These are phyloP conservation scores for Trichechus manatus DNA, from an alignment of 2,113 vertebrate species.

Conservation along the genomic window DNA sequence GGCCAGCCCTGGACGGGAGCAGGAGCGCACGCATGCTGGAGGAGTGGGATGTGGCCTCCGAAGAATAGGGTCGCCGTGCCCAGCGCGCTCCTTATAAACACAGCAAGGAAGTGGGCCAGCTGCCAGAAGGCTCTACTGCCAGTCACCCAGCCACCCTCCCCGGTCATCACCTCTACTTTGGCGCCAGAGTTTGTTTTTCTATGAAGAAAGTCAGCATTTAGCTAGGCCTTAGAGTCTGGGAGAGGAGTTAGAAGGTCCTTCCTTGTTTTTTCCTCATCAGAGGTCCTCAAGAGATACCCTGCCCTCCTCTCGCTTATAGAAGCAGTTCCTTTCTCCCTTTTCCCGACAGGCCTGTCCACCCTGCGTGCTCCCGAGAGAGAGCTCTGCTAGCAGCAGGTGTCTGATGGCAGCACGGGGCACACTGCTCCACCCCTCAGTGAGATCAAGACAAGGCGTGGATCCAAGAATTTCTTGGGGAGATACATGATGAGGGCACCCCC, in stretches of 20 bases:
- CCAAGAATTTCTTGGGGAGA: background rate
- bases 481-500: background rate
- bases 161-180: conserved; percentile 52
- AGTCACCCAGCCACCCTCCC: background rate
- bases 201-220: conserved; percentile 17
- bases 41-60: background rate
- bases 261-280: background rate
- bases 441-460: background rate
- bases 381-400: background rate
- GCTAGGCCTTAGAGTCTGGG: background rate
- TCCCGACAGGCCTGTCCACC: background rate
- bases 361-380: background rate
- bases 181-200: conserved; percentile 37
- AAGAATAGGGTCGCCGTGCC: background rate
- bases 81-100: conserved; percentile 42
- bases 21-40: conserved; percentile 50
- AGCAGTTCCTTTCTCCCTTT: background rate
- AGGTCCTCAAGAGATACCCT: background rate
- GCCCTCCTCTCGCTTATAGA: background rate
- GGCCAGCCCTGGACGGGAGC: background rate
- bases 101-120: background rate
- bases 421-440: background rate
- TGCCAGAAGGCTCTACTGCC: background rate
- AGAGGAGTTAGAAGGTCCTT: background rate
- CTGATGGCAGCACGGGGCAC: background rate